These are phyloP conservation scores for Epizoanthus stellaris DNA, from an alignment of 92 coral and sea anemone species.

Conservation along the genomic window DNA sequence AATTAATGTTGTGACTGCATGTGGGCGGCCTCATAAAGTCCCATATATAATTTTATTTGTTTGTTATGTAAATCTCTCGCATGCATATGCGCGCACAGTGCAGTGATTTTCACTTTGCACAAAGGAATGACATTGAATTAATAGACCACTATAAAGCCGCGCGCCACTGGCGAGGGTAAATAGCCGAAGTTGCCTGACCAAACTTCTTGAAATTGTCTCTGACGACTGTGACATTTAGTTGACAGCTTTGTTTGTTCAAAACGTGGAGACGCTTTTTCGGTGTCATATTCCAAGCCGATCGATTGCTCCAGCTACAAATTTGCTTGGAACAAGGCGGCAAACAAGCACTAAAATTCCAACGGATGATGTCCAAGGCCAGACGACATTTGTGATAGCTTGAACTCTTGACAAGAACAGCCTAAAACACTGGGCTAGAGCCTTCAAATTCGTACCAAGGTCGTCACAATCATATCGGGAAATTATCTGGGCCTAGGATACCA, in stretches of 20 bases:
- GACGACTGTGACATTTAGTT: constrained; percentile 38
- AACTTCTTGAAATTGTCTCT: constrained; percentile 1
- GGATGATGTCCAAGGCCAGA: neutral
- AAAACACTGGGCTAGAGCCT: neutral
- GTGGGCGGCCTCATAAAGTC: too few relatives aligned
- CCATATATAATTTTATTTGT: too few relatives aligned
- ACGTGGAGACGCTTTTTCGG: neutral
- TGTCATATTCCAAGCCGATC: constrained; percentile 31
- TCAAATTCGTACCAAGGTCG: neutral
- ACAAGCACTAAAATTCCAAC: constrained; percentile 18
- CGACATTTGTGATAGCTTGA: neutral
- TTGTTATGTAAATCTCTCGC: too few relatives aligned
- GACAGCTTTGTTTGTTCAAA: constrained; percentile 43
- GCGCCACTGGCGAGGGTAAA: constrained; percentile 30
- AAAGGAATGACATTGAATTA: constrained; percentile 9
- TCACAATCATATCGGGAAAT: neutral
- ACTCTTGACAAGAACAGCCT: neutral
- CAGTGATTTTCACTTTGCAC: neutral
- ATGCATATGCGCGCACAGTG: too few relatives aligned
- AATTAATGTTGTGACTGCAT: too few relatives aligned
- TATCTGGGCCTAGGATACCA: neutral
- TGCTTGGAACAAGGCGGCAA: constrained; percentile 30
- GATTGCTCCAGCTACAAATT: neutral
- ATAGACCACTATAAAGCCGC: neutral
- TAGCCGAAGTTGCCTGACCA: constrained; percentile 32